phyloP scores from a whole-genome alignment of 92 coral and sea anemone species.

The Porites divaricata region DNA sequence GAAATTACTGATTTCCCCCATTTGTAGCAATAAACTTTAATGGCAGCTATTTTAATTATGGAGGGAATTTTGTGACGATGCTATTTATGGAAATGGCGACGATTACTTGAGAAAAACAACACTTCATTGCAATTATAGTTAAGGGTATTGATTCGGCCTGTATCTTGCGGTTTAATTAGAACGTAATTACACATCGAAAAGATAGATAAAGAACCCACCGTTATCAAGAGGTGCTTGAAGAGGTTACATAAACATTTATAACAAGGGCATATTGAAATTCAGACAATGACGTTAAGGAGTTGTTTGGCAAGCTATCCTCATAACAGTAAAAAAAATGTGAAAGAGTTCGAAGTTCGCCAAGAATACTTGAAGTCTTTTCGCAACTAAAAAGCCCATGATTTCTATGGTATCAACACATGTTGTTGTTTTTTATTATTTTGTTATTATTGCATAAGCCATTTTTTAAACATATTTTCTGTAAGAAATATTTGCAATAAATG shows the following conservation, averaged over 20 bases:
- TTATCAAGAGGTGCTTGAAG: not conserved
- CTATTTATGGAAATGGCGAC: not conserved
- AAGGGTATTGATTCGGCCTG: too few relatives aligned
- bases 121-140: not conserved
- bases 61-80: not conserved
- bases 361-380: too few relatives aligned
- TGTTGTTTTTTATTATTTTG: too few relatives aligned
- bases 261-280: not conserved
- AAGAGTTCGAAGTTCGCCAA: too few relatives aligned
- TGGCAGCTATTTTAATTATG: not conserved
- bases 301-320: not conserved
- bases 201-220: conserved; percentile 4
- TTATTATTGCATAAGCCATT: not conserved
- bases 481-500: not conserved
- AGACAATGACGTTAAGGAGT: not conserved
- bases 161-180: not conserved
- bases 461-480: not conserved
- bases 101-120: not conserved
- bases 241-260: not conserved
- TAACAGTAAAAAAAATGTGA: not conserved
- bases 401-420: too few relatives aligned
- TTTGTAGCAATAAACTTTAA: not conserved
- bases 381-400: too few relatives aligned
- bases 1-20: not conserved
- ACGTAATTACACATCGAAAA: not conserved